phyloP scores from a whole-genome alignment of 2,888 invertebrate species.

The Xanthia togata region DNA sequence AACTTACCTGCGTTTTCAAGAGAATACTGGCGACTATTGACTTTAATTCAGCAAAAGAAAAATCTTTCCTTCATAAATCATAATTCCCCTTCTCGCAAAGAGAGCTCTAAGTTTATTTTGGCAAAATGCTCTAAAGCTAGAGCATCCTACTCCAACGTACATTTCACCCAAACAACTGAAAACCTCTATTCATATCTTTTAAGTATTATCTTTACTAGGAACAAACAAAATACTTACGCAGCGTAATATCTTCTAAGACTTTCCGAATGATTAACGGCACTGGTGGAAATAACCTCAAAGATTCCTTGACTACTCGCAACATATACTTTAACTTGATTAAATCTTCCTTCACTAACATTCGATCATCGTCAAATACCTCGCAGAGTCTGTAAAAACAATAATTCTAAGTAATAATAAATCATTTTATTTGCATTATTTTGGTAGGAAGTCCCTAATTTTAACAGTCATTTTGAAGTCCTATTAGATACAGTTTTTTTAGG shows the following conservation, averaged over 20 bases:
- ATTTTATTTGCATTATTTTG: too few relatives aligned
- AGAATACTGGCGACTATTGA: background rate
- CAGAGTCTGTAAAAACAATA: constrained; percentile 71
- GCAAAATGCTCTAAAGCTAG: too few relatives aligned
- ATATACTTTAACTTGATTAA: constrained; percentile 79
- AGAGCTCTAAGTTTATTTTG: too few relatives aligned
- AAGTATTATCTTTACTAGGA: background rate
- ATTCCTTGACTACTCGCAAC: constrained; percentile 84
- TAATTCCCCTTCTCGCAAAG: too few relatives aligned
- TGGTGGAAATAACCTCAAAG: constrained; percentile 83
- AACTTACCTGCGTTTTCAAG: background rate
- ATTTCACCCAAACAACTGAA: background rate
- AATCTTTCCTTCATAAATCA: background rate
- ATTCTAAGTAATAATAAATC: background rate
- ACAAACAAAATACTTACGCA: constrained; percentile 78
- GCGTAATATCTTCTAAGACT: constrained; percentile 78
- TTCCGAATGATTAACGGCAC: constrained; percentile 86
- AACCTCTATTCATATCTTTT: too few relatives aligned
- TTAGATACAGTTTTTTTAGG: too few relatives aligned
- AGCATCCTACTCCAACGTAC: background rate
- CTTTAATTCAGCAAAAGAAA: background rate
- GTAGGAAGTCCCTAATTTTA: too few relatives aligned
- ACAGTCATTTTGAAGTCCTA: too few relatives aligned
- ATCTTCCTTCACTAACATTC: constrained; percentile 82
- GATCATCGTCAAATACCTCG: constrained; percentile 81